Evolutionary conservation across 2,113 vertebrate genomes (phyloP), one percentile per base, ranked within the genome.

Genomic region (Coryphaenoides rupestris): DNA sequence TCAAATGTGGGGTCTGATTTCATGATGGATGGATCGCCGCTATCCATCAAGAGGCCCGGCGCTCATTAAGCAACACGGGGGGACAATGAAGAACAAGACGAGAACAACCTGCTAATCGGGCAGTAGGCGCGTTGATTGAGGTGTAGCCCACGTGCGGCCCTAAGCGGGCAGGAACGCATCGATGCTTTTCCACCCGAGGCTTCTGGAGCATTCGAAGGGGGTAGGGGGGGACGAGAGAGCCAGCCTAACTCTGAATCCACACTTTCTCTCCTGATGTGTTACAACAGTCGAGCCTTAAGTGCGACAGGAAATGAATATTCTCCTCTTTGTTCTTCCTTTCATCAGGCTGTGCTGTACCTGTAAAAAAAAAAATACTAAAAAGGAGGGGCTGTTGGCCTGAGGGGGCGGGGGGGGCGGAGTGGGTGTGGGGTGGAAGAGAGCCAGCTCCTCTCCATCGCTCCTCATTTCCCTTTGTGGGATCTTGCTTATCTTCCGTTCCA

Each of bases 401-500:
- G 80, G 56, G 28, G 59, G 50, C 33, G 17, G 4, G 56, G 66
- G 24, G 69, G 78, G 72, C 70, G 76, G 82, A n/a, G 40, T 17
- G 21, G 63, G 45, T 15, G 21, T 84, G 81, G 70, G 83, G 78
- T 75, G 78, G 81, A 85, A 78, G 72, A 73, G 61, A 83, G 76
- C 85, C 82, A 86, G 80, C 64, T 6, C 76, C 74, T 83, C 81
- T 80, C 72, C 60, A 52, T 24, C 76, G 64, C 68, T 72, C 70
- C 67, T 69, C 62, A 4, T 74, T 77, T 73, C 68, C 72, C 78
- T 87, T 89, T 87, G 86, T 88, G 77, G 74, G 76, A 63, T 68
- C 21, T 21, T 1, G 78, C 85, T 90, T 89, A 90, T 89, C 90
- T 87, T 79, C 62, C 81, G 83, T 82, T 86, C 84, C 89, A 86